Evolutionary conservation across 1,140 invertebrate genomes (phyloP), one percentile per base, ranked within the genome.

Genomic region (Meteorus sp.): DNA sequence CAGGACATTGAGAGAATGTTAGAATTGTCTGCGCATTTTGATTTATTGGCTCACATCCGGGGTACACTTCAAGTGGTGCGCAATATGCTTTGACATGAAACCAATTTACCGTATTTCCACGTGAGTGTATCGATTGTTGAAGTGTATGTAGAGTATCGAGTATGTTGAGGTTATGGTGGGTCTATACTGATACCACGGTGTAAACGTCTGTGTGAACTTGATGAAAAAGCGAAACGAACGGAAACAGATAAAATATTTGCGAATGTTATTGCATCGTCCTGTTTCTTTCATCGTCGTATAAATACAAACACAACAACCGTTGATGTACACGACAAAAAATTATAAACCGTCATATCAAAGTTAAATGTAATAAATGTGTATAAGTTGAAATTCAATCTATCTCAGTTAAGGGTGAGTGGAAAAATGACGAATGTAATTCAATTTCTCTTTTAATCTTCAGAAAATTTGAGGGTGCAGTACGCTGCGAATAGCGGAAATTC

Each of bases 81-180:
- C 35, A 39, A 39, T 39, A 7, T 39, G 15, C 35, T 39, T 39
- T 13, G 13, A 39, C 35, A 39, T 13, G 35, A 15, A 39, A 39
- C 35, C 35, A 39, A 39, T 39, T 39, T 39, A 39, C 35, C 15
- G 8, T 15, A n/a, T 39, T 39, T 39, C 35, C 35, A 39, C 35
- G 3, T 3, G 35, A 39, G 35, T 39, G 35, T n/a, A 39, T 39
- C 35, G 35, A 39, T n/a, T n/a, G n/a, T n/a, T 13, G 15, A 39
- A 39, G 15, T 39, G 20, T 8, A 37, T 33, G 19, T 35, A 52
- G 50, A 37, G 20, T 52, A 48, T 11, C 25, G n/a, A 29, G 2
- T 11, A 3, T 45, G 13, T 9, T 45, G 11, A n/a, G 5, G 19
- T 9, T 23, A n/a, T n/a, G n/a, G n/a, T n/a, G n/a, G n/a, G n/a